phyloP scores from a whole-genome alignment of 2,113 vertebrate genomes.

The Chaetops frenatus region DNA sequence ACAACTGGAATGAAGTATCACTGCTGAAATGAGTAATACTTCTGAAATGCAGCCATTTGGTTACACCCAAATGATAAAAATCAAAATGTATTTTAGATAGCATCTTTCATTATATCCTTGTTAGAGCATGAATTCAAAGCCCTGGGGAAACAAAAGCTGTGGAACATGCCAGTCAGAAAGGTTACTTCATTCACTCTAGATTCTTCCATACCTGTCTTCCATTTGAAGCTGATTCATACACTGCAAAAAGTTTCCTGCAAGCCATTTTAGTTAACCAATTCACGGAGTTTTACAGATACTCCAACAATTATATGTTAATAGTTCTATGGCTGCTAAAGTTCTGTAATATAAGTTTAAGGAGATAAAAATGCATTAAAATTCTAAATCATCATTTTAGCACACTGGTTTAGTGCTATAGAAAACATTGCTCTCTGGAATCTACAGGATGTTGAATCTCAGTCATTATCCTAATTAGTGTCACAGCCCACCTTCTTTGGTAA shows the following conservation, averaged over 20 bases:
- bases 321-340: background rate
- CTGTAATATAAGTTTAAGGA: background rate
- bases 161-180: slow-evolving; percentile 12
- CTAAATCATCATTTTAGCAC: background rate
- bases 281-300: background rate
- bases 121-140: slow-evolving; percentile 40
- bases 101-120: slow-evolving; percentile 22
- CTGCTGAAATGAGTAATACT: slow-evolving; percentile 28
- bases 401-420: background rate
- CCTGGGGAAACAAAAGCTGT: background rate
- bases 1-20: background rate
- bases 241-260: background rate
- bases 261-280: background rate
- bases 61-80: slow-evolving; percentile 45
- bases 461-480: background rate
- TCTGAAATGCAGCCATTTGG: slow-evolving; percentile 26
- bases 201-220: slow-evolving; percentile 1
- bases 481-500: background rate
- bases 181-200: slow-evolving; percentile 6
- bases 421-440: background rate
- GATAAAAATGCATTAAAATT: background rate
- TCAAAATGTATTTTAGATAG: background rate
- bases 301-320: background rate
- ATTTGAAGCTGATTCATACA: background rate
- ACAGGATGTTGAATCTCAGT: background rate